Base-by-base conservation (phyloP, 2,888 invertebrate genomes). In the Nomada flava region DNA sequence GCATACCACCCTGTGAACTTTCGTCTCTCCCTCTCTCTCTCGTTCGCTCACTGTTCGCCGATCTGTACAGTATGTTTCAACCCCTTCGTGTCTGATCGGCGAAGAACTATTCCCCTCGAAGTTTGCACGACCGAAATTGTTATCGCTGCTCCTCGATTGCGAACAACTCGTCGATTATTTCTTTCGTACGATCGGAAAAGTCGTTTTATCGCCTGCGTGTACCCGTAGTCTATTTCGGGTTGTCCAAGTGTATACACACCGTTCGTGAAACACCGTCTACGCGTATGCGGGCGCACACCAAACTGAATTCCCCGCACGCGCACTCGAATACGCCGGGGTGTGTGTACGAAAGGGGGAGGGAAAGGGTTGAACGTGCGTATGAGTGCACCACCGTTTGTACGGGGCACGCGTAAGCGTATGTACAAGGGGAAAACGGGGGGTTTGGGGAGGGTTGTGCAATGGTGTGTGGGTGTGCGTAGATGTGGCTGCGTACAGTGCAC, bases 271-370 rank as follows among this genome's bases (percentile, higher is more conserved):
- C 11, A 23, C 53, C 36, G 18, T 68, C 50, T 52, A 29, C 29
- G 1, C 42, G 63, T 15, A 23, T 53, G 65, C 60, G 62, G 26
- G 47, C 57, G 53, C 73, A 53, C 59, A 47, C 70, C 64, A 70
- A 68, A 74, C 68, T 74, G 79, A 81, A 79, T 81, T 81, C 81
- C 26, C 69, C 64, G 81, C 79, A 75, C 74, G 70, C 59, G 71
- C 71, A 77, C 77, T 76, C 53, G 63, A 78, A 64, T 63, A 11
- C 26, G 57, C 47, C 15, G 63, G 65, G 18, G 59, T 47, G 20
- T 52, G 57, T 64, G 26, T 20, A 44, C 18, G 15, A 7, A 5
- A 13, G 18, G 42, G n/a, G 42, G 11, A 5, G 9, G 44, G 52
- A 20, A 18, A 13, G 60, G 47, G 62, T 7, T 15, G 52, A 2